phyloP scores from a whole-genome alignment of 1,140 invertebrate genomes.

The Atta texana region DNA sequence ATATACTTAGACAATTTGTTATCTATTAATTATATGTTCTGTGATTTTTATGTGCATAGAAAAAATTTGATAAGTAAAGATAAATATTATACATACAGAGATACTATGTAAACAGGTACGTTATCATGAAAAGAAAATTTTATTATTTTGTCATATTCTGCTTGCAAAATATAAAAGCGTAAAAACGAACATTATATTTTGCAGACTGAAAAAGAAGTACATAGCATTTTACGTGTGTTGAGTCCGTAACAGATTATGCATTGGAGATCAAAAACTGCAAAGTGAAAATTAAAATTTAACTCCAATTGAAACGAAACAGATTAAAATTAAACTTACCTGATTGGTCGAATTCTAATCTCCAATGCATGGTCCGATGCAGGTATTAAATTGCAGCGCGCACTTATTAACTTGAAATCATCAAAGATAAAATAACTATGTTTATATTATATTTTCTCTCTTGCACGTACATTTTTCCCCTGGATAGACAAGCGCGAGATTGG shows the following conservation, averaged over 20 bases:
- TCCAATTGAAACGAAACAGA: too few species aligned
- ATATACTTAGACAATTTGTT: background rate
- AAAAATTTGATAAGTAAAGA: background rate
- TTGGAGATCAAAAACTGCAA: too few species aligned
- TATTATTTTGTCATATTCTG: background rate
- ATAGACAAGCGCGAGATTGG: slow-evolving; percentile 39
- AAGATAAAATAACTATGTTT: slow-evolving; percentile 49
- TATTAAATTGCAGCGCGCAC: background rate
- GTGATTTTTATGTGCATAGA: background rate
- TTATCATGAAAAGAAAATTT: background rate
- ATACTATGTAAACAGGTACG: background rate
- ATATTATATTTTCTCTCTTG: slow-evolving; percentile 5
- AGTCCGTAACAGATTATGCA: too few species aligned
- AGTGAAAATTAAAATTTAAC: too few species aligned
- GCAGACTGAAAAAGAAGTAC: background rate
- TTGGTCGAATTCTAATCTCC: too few species aligned
- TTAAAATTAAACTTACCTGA: too few species aligned
- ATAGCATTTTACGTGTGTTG: background rate
- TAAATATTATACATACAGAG: background rate
- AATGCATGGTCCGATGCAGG: too few species aligned
- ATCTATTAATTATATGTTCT: background rate
- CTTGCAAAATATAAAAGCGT: slow-evolving; percentile 3
- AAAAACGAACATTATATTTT: slow-evolving; percentile 3
- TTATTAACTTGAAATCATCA: slow-evolving; percentile 23
- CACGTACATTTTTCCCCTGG: slow-evolving; percentile 14